Evolutionary conservation across 2,888 invertebrate species (phyloP), one percentile per base, ranked within the genome.

Genomic region (Agrotis puta): DNA sequence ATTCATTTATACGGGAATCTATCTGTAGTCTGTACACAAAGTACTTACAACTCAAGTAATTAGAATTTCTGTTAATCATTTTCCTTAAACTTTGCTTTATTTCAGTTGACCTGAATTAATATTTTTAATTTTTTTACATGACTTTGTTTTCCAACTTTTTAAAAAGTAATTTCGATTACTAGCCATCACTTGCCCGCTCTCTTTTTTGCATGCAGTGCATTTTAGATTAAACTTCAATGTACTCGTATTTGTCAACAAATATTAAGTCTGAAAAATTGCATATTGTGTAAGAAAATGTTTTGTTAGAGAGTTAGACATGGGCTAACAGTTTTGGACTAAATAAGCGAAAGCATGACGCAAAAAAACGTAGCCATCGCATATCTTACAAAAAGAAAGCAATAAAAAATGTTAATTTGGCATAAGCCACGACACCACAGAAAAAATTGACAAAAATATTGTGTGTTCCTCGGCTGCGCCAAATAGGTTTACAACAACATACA

Each of bases 1-100:
- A 88, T 79, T 76, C 74, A 76, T 73, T 74, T 67, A 70, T 62
- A 70, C 6, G 24, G 33, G 22, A 50, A 58, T 70, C 50, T 16
- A 27, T 43, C 64, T 47, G 18, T n/a, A 53, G 22, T 43, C 64
- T 47, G 18, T 20, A 53, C 24, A 22, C 14, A 45, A 16, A 68
- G 22, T 47, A 47, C 14, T 16, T 43, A 45, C 14, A 58, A 22
- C 14, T 14, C 48, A 24, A 59, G 51, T 45, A 43, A 57, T 48
- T 22, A 33, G 2, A 33, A 33, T 4, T 22, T 16, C 43, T 13
- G 11, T 14, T 16, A 51, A 45, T 51, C 4, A 39, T 47, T 64
- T 51, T 63, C 24, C 16, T 73, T 22, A 3, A 43, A 45, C 13
- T 61, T 61, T n/a, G 22, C 45, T 39, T 1, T 39, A 39, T 39